These are phyloP conservation scores for Perithous albicinctus DNA, from an alignment of 2,888 invertebrate species.

Conservation along the genomic window DNA sequence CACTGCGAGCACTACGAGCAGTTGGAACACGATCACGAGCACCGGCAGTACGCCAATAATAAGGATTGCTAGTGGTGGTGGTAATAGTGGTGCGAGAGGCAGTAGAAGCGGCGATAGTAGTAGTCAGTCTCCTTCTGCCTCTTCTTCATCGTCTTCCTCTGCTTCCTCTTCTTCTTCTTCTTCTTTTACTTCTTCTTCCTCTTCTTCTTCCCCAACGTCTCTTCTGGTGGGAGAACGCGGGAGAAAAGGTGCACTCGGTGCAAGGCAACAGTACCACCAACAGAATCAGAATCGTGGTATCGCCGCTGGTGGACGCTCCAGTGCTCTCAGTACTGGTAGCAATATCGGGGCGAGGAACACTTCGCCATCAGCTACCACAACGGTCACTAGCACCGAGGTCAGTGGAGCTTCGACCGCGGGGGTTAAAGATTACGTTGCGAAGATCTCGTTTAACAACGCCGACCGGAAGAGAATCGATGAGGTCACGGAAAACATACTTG, in stretches of 20 bases:
- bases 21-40: constrained; percentile 42
- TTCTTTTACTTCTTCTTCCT: constrained; percentile 10
- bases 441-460: constrained; percentile 20
- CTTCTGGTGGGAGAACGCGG: constrained; percentile 76
- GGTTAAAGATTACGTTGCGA: constrained; percentile 14
- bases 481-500: constrained; percentile 30
- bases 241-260: constrained; percentile 61
- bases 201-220: constrained; percentile 24
- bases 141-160: constrained; percentile 18
- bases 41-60: constrained; percentile 29
- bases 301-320: constrained; percentile 16
- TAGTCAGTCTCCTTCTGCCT: constrained; percentile 36
- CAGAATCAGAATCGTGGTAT: constrained; percentile 47
- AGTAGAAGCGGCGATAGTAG: constrained; percentile 15
- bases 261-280: constrained; percentile 46
- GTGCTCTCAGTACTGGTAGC: constrained; percentile 26
- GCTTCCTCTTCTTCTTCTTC: constrained; percentile 24
- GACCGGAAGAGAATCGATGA: constrained; percentile 19
- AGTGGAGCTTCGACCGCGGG: constrained; percentile 37
- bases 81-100: constrained; percentile 30
- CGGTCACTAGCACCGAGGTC: constrained; percentile 37
- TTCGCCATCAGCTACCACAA: constrained; percentile 25
- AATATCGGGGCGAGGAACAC: constrained; percentile 48
- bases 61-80: constrained; percentile 20
- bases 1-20: constrained; percentile 68